Evolutionary conservation across 1,140 invertebrate genomes (phyloP).

Genomic region (Oncopodura yosiiana): DNA sequence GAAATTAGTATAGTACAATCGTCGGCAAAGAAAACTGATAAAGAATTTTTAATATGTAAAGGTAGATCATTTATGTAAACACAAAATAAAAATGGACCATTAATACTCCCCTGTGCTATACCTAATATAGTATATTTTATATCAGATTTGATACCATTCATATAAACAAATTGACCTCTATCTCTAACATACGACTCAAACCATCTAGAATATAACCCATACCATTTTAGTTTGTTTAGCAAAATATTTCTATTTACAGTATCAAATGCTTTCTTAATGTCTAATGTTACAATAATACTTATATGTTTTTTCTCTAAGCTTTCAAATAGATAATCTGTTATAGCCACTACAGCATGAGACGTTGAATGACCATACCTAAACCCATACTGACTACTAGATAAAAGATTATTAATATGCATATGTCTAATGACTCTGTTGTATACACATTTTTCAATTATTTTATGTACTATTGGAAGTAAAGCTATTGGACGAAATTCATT

Average conservation of each 20-base stretch:
- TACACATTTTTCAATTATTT: constrained; percentile 13
- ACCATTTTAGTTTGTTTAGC: constrained; percentile 36
- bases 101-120: constrained; percentile 15
- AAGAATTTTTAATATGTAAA: too few relatives aligned
- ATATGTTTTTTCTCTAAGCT: constrained; percentile 37
- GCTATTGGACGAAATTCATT: constrained; percentile 8
- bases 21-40: too few relatives aligned
- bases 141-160: too few relatives aligned
- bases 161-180: background rate
- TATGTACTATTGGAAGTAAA: constrained; percentile 1
- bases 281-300: constrained; percentile 23
- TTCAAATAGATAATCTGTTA: constrained; percentile 37
- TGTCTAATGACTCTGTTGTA: background rate
- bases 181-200: background rate
- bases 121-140: constrained; percentile 1
- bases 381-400: constrained; percentile 38
- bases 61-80: too few relatives aligned
- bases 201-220: background rate
- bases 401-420: constrained; percentile 4
- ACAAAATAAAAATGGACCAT: too few relatives aligned
- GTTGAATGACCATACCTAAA: constrained; percentile 39
- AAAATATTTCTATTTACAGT: constrained; percentile 39
- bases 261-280: constrained; percentile 42
- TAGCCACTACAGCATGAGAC: constrained; percentile 37
- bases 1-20: background rate